phyloP scores from a whole-genome alignment of 2,888 invertebrate species.

The Campopleginae sp. region DNA sequence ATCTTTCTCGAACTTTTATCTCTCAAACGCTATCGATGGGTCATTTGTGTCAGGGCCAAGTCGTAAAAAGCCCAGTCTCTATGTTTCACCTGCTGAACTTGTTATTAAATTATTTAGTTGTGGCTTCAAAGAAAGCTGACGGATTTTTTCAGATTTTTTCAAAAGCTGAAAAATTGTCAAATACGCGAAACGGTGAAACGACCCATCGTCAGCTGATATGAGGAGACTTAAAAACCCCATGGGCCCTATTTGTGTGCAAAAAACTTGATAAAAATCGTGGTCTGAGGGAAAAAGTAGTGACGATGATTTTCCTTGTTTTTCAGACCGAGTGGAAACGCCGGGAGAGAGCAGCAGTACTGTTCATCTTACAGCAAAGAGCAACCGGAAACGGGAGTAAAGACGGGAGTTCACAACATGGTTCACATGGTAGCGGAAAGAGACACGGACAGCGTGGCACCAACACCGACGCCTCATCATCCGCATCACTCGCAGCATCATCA shows the following conservation, averaged over 20 bases:
- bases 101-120: too few relatives aligned
- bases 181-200: too few relatives aligned
- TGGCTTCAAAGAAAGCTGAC: too few relatives aligned
- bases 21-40: too few relatives aligned
- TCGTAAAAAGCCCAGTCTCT: too few relatives aligned
- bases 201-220: too few relatives aligned
- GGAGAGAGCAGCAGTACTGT: slow-evolving; percentile 80
- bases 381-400: slow-evolving; percentile 77
- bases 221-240: too few relatives aligned
- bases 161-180: not conserved
- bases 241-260: too few relatives aligned
- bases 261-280: not conserved
- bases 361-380: slow-evolving; percentile 76
- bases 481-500: slow-evolving; percentile 87
- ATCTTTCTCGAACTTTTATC: too few relatives aligned
- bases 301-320: slow-evolving; percentile 36
- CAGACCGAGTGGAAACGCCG: slow-evolving; percentile 81
- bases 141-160: not conserved
- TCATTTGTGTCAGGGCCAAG: too few relatives aligned
- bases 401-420: slow-evolving; percentile 78
- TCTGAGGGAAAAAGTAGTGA: slow-evolving; percentile 9
- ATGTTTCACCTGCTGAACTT: too few relatives aligned
- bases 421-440: slow-evolving; percentile 86
- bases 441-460: slow-evolving; percentile 85
- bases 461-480: slow-evolving; percentile 81